Evolutionary conservation across 2,113 vertebrate genomes (phyloP), one percentile per base, ranked within the genome.

Genomic region (Phyllostomus discolor): DNA sequence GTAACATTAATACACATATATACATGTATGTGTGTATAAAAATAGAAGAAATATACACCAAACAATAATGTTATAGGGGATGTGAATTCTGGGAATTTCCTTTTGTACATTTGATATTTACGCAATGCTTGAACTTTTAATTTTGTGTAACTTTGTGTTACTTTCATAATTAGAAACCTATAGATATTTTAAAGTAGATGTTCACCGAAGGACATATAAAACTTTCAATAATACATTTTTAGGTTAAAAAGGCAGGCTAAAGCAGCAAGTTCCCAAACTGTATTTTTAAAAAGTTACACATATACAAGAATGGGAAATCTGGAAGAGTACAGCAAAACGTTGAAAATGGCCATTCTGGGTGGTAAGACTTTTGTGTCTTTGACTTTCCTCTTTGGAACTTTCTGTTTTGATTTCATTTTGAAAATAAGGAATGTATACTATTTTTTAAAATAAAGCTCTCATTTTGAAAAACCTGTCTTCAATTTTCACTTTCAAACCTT

Each of bases 401-500:
- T 78, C 46, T 82, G 26, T 66, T 54, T 89, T 82, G 41, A 78
- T n/a, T 78, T 46, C 10, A 19, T 83, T 66, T 59, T 54, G 12
- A 2, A 75, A 54, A 67, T 46, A 90, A 52, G 24, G 26, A 73
- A 7, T 4, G 5, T 8, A 4, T 69, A 57, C 35, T 94, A 80
- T 80, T 90, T 91, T 75, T 83, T 72, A n/a, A 85, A 70, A 31
- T 41, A 41, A 59, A 50, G 7, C n/a, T 83, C 85, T 79, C 62
- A 95, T 90, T 88, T 0, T 17, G 54, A 90, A 87, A 93, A 76
- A 22, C 22, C 2, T 78, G 59, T 24, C 75, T 82, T 82, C 41
- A 92, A 70, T 57, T 52, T 94, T 54, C 38, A 93, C 41, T 75
- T 90, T 85, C 31, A 90, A 96, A 70, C 20, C 28, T 95, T 84